A percentile compares a stretch with the other conserved stretches of the same genome.
Conservation (phyloP, 2,797 vertebrate genomes). For the Australoheros facetus region DNA sequence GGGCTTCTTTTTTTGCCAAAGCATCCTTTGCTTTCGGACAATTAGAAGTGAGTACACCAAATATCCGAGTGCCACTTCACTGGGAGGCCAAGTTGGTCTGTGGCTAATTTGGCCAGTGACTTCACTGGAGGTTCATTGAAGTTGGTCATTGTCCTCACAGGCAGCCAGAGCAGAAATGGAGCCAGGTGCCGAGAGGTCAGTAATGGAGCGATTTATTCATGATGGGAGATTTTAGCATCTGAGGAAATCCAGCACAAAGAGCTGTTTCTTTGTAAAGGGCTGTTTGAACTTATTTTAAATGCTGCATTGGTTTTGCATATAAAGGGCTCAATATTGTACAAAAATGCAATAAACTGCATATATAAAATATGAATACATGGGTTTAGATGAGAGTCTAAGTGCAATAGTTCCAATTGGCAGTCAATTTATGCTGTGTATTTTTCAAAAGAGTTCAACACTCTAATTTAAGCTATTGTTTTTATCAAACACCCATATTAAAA, state of each 20-base stretch:
- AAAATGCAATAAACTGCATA: neutral
- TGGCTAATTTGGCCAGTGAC: slow-evolving; percentile 49
- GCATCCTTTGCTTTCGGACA: slow-evolving; percentile 43
- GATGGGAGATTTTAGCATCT: neutral
- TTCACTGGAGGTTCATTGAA: slow-evolving; percentile 19
- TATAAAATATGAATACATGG: neutral
- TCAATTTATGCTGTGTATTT: neutral
- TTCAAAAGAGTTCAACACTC: neutral
- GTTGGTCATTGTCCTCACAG: slow-evolving; percentile 55
- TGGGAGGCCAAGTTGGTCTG: slow-evolving; percentile 54
- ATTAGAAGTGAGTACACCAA: slow-evolving; percentile 48
- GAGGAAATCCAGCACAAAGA: slow-evolving; percentile 4
- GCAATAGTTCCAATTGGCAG: no score
- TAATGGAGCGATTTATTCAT: slow-evolving; percentile 36
- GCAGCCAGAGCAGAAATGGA: slow-evolving; percentile 25
- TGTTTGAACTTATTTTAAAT: neutral
- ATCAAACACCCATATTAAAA: neutral
- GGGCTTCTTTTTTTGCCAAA: slow-evolving; percentile 32
- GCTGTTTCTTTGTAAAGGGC: neutral
- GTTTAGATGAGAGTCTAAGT: neutral
- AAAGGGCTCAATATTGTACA: neutral
- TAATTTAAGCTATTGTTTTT: neutral
- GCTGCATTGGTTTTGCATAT: neutral
- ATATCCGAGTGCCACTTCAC: slow-evolving; percentile 56
- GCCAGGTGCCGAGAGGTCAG: slow-evolving; percentile 46